Conservation (phyloP, 2,888 invertebrate genomes). For the Lycia hirtaria region DNA sequence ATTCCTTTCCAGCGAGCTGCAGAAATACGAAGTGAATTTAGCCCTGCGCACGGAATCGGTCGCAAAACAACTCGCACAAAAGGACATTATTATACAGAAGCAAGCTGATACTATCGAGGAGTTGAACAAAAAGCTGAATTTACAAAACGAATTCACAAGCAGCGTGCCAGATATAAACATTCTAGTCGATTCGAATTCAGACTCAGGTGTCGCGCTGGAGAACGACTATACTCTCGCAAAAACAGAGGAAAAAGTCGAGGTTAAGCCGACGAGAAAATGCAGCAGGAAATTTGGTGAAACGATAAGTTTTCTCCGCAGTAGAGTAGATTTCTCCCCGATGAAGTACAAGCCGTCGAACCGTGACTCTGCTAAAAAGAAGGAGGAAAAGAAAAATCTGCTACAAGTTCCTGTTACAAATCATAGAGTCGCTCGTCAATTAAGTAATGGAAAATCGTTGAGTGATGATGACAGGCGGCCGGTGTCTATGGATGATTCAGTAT, state of each 20-base stretch:
- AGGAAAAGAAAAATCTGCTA: conserved; percentile 69
- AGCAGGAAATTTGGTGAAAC: conserved; percentile 78
- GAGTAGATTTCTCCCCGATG: conserved; percentile 81
- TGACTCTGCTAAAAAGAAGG: conserved; percentile 69
- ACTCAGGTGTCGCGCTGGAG: conserved; percentile 77
- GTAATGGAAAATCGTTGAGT: conserved; percentile 67
- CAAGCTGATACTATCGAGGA: conserved; percentile 71
- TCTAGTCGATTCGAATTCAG: conserved; percentile 76
- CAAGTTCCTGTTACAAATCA: conserved; percentile 64
- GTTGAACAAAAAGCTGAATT: conserved; percentile 64
- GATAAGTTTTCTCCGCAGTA: conserved; percentile 71
- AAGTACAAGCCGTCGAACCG: conserved; percentile 74
- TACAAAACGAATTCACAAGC: conserved; percentile 51
- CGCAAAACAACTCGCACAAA: conserved; percentile 70
- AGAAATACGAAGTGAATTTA: conserved; percentile 78
- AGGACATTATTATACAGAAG: conserved; percentile 72
- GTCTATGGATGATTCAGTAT: conserved; percentile 56
- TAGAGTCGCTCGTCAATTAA: conserved; percentile 61
- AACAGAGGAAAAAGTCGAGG: conserved; percentile 62
- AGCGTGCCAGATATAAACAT: conserved; percentile 69
- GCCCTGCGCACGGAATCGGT: conserved; percentile 72
- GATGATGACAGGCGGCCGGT: conserved; percentile 66
- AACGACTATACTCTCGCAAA: conserved; percentile 66
- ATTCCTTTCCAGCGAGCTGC: conserved; percentile 74
- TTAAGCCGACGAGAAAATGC: conserved; percentile 71